phyloP scores from a whole-genome alignment of 2,797 vertebrate species.

The Bradypodion ventrale region DNA sequence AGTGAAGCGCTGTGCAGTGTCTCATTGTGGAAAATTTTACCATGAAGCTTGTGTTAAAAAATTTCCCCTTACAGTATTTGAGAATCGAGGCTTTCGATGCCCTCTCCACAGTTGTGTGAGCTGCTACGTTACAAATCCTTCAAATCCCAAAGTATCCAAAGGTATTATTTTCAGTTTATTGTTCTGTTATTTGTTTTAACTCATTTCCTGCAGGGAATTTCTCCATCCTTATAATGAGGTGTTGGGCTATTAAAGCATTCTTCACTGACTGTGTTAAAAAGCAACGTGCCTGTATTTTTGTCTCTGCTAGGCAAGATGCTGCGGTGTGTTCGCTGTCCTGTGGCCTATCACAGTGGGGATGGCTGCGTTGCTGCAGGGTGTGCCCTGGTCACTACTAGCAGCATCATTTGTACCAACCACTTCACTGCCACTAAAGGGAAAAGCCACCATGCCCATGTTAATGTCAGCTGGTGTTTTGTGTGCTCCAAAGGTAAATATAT shows the following conservation, averaged over 20 bases:
- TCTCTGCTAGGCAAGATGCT: constrained; percentile 85
- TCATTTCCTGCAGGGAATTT: no score
- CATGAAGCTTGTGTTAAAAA: constrained; percentile 90
- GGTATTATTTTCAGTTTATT: constrained; percentile 74
- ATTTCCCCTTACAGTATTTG: constrained; percentile 87
- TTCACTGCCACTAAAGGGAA: constrained; percentile 92
- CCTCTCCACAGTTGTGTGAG: constrained; percentile 94
- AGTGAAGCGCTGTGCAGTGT: constrained; percentile 88
- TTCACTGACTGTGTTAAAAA: not conserved
- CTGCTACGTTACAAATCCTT: constrained; percentile 87
- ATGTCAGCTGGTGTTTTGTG: constrained; percentile 99
- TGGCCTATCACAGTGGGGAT: constrained; percentile 92
- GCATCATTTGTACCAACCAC: constrained; percentile 91
- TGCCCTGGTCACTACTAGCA: constrained; percentile 84
- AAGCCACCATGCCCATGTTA: constrained; percentile 94
- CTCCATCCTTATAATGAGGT: not conserved
- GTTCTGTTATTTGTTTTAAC: not conserved
- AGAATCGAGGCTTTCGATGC: constrained; percentile 94
- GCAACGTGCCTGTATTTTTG: constrained; percentile 21
- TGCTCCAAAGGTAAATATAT: constrained; percentile 91
- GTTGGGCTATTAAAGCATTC: not conserved
- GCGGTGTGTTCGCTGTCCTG: constrained; percentile 93
- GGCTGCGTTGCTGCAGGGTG: constrained; percentile 91
- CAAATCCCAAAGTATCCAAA: constrained; percentile 85
- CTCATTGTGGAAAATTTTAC: constrained; percentile 94